A percentile compares a stretch with the other conserved stretches of the same genome.
Evolutionary conservation across 2,888 invertebrate genomes (phyloP).

Genomic region (Aethes cnicana): DNA sequence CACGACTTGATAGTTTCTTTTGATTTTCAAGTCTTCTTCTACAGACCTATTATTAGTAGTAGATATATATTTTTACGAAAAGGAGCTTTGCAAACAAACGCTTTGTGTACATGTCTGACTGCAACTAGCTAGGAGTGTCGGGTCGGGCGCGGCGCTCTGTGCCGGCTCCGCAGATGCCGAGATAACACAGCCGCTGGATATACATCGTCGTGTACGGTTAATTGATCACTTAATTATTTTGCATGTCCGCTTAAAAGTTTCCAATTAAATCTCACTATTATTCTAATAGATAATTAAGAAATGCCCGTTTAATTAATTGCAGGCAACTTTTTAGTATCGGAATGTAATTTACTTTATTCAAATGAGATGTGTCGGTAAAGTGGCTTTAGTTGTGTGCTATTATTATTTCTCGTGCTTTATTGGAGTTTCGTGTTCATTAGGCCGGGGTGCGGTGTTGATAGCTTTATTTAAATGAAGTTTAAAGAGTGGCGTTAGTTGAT

Average conservation of each 20-base stretch:
- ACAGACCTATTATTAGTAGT: too few species aligned
- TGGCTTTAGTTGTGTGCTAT: constrained; percentile 74
- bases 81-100: too few species aligned
- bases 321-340: constrained; percentile 65
- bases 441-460: constrained; percentile 56
- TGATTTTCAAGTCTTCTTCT: too few species aligned
- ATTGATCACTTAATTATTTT: constrained; percentile 80
- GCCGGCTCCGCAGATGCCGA: constrained; percentile 56
- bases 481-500: constrained; percentile 58
- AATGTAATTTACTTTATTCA: constrained; percentile 77
- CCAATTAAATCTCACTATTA: constrained; percentile 75
- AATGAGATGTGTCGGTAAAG: constrained; percentile 72
- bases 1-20: too few species aligned
- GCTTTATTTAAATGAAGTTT: constrained; percentile 72
- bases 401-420: constrained; percentile 78
- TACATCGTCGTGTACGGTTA: constrained; percentile 67
- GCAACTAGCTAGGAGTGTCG: too few species aligned
- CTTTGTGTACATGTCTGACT: too few species aligned
- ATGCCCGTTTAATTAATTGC: constrained; percentile 73
- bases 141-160: constrained; percentile 45
- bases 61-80: too few species aligned
- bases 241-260: constrained; percentile 71
- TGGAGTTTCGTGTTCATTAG: constrained; percentile 75
- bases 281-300: constrained; percentile 79
- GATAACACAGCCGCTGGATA: constrained; percentile 61